Percentiles rank a stretch among this genome's conserved stretches.
These are phyloP conservation scores for Xestia rhomboidea DNA, from an alignment of 2,888 invertebrate genomes.

Conservation along the genomic window DNA sequence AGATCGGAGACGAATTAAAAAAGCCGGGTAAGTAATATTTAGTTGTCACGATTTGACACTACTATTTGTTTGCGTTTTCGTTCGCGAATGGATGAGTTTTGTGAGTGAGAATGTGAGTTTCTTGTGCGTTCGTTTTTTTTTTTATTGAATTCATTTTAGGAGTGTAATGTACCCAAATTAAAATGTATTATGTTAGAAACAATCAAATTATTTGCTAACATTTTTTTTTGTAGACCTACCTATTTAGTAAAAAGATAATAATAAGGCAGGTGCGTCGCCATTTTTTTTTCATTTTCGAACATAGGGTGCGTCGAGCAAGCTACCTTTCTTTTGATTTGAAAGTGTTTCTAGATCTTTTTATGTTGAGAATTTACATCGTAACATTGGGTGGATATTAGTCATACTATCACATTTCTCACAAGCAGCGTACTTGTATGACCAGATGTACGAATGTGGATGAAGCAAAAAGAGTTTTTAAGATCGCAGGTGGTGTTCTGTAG, in stretches of 20 bases:
- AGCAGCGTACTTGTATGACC: not conserved
- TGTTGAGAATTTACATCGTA: not conserved
- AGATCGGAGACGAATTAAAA: constrained; percentile 85
- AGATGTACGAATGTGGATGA: not conserved
- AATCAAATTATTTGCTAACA: not conserved
- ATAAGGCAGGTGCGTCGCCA: not conserved
- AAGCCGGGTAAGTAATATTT: constrained; percentile 80
- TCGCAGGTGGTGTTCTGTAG: not conserved
- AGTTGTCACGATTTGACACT: constrained; percentile 60
- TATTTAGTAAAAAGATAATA: not conserved
- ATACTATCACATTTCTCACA: not conserved
- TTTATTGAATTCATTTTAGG: not conserved
- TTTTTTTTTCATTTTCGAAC: not conserved
- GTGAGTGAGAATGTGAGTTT: constrained; percentile 33
- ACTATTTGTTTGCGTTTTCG: constrained; percentile 44
- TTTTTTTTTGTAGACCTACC: not conserved
- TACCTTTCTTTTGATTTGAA: not conserved
- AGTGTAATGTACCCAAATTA: not conserved
- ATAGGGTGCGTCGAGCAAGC: not conserved
- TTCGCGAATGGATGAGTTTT: not conserved
- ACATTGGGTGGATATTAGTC: not conserved
- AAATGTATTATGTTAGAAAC: not conserved
- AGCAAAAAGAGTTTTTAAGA: not conserved
- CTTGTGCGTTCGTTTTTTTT: not conserved
- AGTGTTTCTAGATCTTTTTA: not conserved